Evolutionary conservation across 2,797 vertebrate genomes (phyloP), one percentile per base, ranked within the genome.

Genomic region (Falco naumanni): DNA sequence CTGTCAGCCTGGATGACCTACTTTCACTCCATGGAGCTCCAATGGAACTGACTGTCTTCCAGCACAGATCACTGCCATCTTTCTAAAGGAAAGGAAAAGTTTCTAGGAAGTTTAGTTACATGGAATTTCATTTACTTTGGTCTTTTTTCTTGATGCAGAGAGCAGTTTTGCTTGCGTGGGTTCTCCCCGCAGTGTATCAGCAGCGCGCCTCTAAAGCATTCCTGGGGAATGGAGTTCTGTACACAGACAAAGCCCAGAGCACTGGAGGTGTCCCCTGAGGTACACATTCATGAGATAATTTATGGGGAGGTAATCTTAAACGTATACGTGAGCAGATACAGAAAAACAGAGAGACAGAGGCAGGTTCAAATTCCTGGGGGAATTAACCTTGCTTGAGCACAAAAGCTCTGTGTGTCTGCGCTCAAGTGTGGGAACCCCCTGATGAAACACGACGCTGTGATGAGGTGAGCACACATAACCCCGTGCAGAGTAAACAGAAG

Each of bases 301-400:
- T 61, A 20, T 28, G 75, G 70, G 64, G 50, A 71, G 43, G 16
- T 63, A 3, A 45, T 37, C 51, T 53, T 37, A 47, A 74, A 43
- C 0, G 2, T 22, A 0, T 4, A 5, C 28, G n/a, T 41, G 54
- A 51, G 8, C 50, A 37, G 69, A 43, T 24, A 9, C 2, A 24
- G 79, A 15, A 83, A 31, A 50, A 8, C 25, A 31, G 59, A 63
- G 65, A 59, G 33, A 4, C 12, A 11, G 34, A 63, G 41, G 14
- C 48, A 66, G 43, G 13, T 50, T 48, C 6, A 13, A 4, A 24
- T 87, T 81, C 33, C 69, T 45, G 50, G 29, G 50, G n/a, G 15
- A 81, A 64, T 74, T 28, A 59, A 17, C 28, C 50, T 88, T 83
- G 41, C 61, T 11, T 13, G 39, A 76, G 70, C 28, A 64, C 63